Conservation (phyloP, 2,113 vertebrate genomes). For the Aramus guarauna region DNA sequence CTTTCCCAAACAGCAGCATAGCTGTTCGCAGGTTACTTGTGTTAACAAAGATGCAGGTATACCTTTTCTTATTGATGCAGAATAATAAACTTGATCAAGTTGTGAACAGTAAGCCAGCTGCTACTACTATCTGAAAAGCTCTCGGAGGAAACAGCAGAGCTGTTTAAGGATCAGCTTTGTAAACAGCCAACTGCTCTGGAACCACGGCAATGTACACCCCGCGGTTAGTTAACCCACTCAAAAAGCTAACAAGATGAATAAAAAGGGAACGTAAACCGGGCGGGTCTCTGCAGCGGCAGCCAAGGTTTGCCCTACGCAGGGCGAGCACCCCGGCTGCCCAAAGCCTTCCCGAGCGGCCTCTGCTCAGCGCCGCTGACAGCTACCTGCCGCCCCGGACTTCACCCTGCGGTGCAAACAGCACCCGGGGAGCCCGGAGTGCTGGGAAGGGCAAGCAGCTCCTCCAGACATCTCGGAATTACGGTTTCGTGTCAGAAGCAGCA, state of each 20-base stretch:
- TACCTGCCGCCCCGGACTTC: background rate
- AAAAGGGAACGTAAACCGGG: background rate
- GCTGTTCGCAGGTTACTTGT: background rate
- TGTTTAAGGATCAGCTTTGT: background rate
- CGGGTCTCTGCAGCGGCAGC: background rate
- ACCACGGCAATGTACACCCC: background rate
- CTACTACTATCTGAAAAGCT: background rate
- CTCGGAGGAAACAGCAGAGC: background rate
- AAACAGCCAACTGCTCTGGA: background rate
- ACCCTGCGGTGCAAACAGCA: background rate
- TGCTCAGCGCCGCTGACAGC: background rate
- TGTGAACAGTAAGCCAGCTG: background rate
- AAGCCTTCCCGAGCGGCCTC: background rate
- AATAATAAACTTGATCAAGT: background rate
- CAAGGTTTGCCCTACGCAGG: fast-evolving
- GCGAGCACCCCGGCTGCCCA: background rate
- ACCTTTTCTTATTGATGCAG: background rate
- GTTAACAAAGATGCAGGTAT: background rate
- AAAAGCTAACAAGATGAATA: background rate
- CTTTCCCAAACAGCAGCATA: background rate
- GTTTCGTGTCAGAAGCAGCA: background rate
- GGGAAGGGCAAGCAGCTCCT: fast-evolving
- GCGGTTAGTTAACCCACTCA: fast-evolving
- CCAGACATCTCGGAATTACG: fast-evolving
- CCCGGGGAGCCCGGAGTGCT: fast-evolving